phyloP scores from a whole-genome alignment of 2,888 invertebrate genomes.

The Dicyrtoma fusca region DNA sequence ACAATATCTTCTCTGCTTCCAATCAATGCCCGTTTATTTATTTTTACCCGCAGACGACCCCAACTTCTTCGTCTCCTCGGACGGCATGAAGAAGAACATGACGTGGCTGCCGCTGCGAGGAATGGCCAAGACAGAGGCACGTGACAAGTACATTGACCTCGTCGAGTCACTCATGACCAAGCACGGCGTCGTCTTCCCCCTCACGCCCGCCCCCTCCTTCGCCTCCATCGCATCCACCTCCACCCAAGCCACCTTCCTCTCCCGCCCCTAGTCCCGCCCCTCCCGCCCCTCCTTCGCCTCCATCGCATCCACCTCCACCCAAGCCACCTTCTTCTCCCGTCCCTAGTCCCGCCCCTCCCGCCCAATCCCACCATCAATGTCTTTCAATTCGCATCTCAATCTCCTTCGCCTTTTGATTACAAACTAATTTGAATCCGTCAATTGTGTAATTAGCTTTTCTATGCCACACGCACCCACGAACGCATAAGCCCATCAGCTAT shows the following conservation, averaged over 20 bases:
- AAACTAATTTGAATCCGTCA: no score
- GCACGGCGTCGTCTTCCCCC: conserved; percentile 20
- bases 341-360: conserved; percentile 8
- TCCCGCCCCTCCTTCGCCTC: not conserved
- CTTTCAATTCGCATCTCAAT: no score
- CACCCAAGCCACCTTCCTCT: conserved; percentile 7
- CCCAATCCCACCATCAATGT: no score
- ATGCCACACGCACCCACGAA: no score
- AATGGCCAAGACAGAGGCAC: conserved; percentile 17
- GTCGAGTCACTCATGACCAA: conserved; percentile 4
- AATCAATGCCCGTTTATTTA: no score
- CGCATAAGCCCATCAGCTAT: no score
- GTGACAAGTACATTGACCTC: conserved; percentile 13
- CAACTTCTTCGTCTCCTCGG: conserved; percentile 2
- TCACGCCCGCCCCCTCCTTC: not conserved
- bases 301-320: conserved; percentile 5
- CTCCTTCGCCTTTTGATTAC: no score
- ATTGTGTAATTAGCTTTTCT: no score
- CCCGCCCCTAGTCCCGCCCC: conserved; percentile 18
- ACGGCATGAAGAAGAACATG: not conserved
- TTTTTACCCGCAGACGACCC: conserved; percentile 4
- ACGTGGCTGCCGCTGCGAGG: conserved; percentile 18
- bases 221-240: conserved; percentile 7
- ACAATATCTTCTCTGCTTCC: no score
- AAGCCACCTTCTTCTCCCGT: conserved; percentile 1